Evolutionary conservation across 2,113 vertebrate genomes (phyloP), one percentile per base, ranked within the genome.

Genomic region (Polypterus bichir): DNA sequence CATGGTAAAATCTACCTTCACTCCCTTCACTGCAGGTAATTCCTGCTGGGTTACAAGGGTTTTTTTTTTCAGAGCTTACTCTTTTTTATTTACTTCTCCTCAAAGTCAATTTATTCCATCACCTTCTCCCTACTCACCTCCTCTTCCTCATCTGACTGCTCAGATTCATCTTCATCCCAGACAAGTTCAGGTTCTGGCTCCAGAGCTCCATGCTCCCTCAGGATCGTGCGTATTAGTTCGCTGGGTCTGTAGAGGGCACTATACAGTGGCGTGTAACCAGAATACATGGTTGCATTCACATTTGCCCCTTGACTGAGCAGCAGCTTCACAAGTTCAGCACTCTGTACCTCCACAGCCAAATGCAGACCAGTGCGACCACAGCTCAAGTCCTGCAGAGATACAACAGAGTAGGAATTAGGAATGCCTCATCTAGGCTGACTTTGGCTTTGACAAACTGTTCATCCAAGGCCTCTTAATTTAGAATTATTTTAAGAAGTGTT

Each of bases 361-460:
- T 89, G 88, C 49, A 90, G 68, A 2, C 86, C 81, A 49, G 80
- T 85, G 60, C 86, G 83, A 8, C 88, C 87, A 0, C 85, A 86
- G 0, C 84, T 80, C 54, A 80, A 80, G 66, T 89, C 88, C 88
- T 89, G 62, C 6, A 48, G 51, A 44, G 7, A 44, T 5, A 47
- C 44, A 54, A 3, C 44, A 47, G 51, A 49, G 51, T 47, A 60
- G 45, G 51, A 44, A 49, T n/a, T 9, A 7, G 9, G 48, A 10
- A 45, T 3, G 46, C 5, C 48, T 45, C 57, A 47, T 2, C 45
- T 3, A 3, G n/a, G 45, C 57, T 47, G 4, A 27, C 27, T 27
- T 49, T 49, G 59, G 46, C 4, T 27, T 44, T 4, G 6, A n/a
- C 7, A 3, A 8, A 5, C 48, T 44, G 27, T 8, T 5, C 9